Base-by-base conservation (phyloP, 2,797 vertebrate genomes). In the Lindbergichthys nudifrons region DNA sequence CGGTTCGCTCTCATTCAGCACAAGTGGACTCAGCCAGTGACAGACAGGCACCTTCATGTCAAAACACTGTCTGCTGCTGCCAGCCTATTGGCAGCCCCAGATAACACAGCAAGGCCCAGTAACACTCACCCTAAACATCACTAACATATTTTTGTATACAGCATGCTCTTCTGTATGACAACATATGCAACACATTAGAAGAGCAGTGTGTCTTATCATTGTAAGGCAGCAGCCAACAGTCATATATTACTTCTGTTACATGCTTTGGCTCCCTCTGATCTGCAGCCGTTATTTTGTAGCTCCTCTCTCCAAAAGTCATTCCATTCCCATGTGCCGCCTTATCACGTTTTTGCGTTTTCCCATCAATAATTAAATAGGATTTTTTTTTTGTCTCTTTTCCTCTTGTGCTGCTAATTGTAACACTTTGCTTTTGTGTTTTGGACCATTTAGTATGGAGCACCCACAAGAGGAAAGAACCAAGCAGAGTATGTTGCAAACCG, bases 21-120 rank as follows among this genome's bases (percentile, higher is more conserved):
- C 80, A 16, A 86, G 83, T 85, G 59, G 77, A 86, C 81, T 81
- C 63, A 60, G 73, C 74, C 83, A 89, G 84, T 87, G 89, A 92
- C 87, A 93, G 90, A 92, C 85, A 75, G 72, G 81, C 90, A 84
- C 56, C 85, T 80, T 89, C 81, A 43, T 92, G 91, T 92, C 87
- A 91, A 91, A 92, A 92, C 89, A 90, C 73, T 26, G 85, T 85
- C 86, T 78, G 75, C 84, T 62, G 75, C 83, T 85, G 89, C 86
- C 87, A 86, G 78, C 65, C 80, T 74, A 56, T 16, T 71, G 80
- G 66, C 65, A 10, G 66, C 7, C 50, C 36, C 43, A 74, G 72
- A 69, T 36, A 65, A 30, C 3, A 63, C 65, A 73, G 69, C 47
- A n/a, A 45, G 63, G 43, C 65, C 13, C 36, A 0, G 46, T 60